Evolutionary conservation across 2,113 vertebrate genomes (phyloP), one percentile per base, ranked within the genome.

Genomic region (Anguilla rostrata): DNA sequence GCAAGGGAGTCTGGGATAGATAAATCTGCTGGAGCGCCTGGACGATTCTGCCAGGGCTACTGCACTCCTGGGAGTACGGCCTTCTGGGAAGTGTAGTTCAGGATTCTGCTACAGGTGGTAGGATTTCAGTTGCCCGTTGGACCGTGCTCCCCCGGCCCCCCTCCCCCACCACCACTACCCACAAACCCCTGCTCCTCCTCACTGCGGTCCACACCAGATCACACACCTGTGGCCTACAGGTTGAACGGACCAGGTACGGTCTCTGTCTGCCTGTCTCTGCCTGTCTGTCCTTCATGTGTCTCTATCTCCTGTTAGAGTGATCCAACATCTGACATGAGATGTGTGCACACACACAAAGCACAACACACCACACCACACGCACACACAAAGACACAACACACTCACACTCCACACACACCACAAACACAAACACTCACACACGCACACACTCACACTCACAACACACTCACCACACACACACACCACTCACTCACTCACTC

Each of bases 1-100:
- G 89, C 87, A 88, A 78, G 81, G 26, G 41, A 46, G 4, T 82
- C 39, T 82, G 81, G 40, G 81, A 66, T 5, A 5, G 16, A 66
- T 66, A 3, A 22, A 66, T 66, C 8, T 26, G 22, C 18, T 2
- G 60, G 60, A 66, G 60, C 18, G 22, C 60, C 22, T 26, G 18
- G 26, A 20, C 60, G 22, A 20, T 66, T 66, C 20, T 18, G 39
- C 4, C 22, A n/a, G 71, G 11, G 34, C 53, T 12, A n/a, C 12
- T 1, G 8, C 34, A 29, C 16, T 9, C 12, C 12, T 26, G 81
- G n/a, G 46, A 29, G 49, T 83, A 53, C 16, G 26, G 7, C 3
- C 29, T 12, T 56, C n/a, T 56, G 82, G 5, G 71, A 9, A 26
- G 49, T 11, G 49, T 14, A 53, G 12, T 53, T 22, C 16, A 66